Evolutionary conservation across 2,113 vertebrate species (phyloP).

Genomic region (Petaurus breviceps): DNA sequence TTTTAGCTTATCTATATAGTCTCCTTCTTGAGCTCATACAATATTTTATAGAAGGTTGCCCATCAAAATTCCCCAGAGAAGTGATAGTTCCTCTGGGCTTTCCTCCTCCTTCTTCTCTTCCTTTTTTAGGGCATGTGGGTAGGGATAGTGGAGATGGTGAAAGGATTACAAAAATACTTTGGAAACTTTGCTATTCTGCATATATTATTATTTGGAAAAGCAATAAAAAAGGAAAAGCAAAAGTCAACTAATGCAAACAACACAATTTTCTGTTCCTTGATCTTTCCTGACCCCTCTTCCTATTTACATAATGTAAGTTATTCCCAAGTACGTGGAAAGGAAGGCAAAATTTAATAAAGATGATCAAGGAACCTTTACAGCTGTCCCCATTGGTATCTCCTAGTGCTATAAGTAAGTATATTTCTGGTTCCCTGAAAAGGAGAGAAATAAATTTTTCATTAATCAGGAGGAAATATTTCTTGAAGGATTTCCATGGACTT

Average conservation of each 20-base stretch:
- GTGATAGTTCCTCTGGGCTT: not conserved
- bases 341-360: not conserved
- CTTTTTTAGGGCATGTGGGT: conserved; percentile 47
- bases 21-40: not conserved
- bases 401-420: accelerated
- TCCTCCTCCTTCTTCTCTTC: conserved; percentile 41
- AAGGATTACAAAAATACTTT: conserved; percentile 3
- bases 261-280: not conserved
- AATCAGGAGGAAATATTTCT: conserved; percentile 4
- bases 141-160: conserved; percentile 7
- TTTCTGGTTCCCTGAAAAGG: conserved; percentile 5
- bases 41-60: not conserved
- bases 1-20: too few species aligned
- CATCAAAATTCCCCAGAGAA: not conserved
- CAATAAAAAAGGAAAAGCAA: not conserved
- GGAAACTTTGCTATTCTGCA: conserved; percentile 22
- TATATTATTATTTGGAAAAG: not conserved
- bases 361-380: not conserved
- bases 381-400: not conserved
- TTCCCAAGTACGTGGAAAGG: not conserved
- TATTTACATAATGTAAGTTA: not conserved
- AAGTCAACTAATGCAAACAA: not conserved
- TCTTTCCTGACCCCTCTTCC: not conserved
- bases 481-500: not conserved
- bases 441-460: accelerated